phyloP scores from a whole-genome alignment of 2,113 vertebrate genomes.

The Dissostichus mawsoni region DNA sequence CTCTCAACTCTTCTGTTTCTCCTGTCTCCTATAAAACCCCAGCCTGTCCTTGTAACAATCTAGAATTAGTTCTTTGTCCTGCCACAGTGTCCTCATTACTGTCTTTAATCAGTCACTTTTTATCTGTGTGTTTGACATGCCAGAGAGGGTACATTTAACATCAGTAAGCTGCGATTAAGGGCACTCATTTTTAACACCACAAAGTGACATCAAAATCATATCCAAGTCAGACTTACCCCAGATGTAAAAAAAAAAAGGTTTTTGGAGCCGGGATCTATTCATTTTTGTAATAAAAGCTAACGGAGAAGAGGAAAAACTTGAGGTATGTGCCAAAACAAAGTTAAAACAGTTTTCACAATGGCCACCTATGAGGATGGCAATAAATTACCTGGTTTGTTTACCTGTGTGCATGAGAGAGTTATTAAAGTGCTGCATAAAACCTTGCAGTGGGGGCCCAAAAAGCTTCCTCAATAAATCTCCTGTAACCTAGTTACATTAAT shows the following conservation, averaged over 20 bases:
- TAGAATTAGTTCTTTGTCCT: slow-evolving; percentile 57
- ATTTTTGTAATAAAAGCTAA: slow-evolving; percentile 25
- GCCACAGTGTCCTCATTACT: slow-evolving; percentile 63
- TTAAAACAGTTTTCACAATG: slow-evolving; percentile 60
- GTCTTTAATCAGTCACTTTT: slow-evolving; percentile 71
- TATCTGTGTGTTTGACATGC: slow-evolving; percentile 52
- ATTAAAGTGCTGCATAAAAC: slow-evolving; percentile 82
- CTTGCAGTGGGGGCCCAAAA: slow-evolving; percentile 78
- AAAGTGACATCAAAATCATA: slow-evolving; percentile 65
- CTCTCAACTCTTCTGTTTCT: slow-evolving; percentile 10
- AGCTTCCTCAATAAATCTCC: slow-evolving; percentile 84
- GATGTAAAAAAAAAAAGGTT: slow-evolving; percentile 20
- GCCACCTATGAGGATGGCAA: slow-evolving; percentile 72
- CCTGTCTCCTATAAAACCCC: slow-evolving; percentile 25
- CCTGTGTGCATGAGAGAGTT: slow-evolving; percentile 82
- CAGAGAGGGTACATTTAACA: slow-evolving; percentile 63
- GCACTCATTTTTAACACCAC: slow-evolving; percentile 62
- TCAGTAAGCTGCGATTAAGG: slow-evolving; percentile 75
- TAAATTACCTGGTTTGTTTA: slow-evolving; percentile 83
- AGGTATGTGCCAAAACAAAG: slow-evolving; percentile 52
- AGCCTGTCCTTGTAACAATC: slow-evolving; percentile 45
- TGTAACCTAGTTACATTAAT: slow-evolving; percentile 87
- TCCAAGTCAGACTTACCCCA: slow-evolving; percentile 72
- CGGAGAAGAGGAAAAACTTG: slow-evolving; percentile 7
- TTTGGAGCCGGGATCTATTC: slow-evolving; percentile 24